Evolutionary conservation across 2,888 invertebrate species (phyloP), one percentile per base, ranked within the genome.

Genomic region (Polylopha cassiicola): DNA sequence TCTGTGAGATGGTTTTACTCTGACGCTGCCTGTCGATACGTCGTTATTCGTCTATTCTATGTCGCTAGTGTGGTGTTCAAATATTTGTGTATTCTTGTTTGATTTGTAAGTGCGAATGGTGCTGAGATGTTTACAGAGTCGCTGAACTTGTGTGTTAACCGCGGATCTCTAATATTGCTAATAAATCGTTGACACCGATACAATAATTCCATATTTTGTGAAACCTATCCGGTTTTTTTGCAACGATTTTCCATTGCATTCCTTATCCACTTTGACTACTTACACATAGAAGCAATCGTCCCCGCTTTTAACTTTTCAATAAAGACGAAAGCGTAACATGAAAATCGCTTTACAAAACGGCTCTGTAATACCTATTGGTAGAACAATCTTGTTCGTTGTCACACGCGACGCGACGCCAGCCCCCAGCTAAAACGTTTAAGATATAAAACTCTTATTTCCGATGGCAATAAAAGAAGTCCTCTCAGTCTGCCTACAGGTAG

Each of bases 91-190:
- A 70, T 70, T 70, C 73, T 68, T 82, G 81, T 81, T 82, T 82
- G 73, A 62, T 76, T 77, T 79, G 81, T 81, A 79, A 82, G 82
- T 84, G 80, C 80, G 79, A 84, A 84, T 84, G 81, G 82, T 78
- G 80, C 79, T 80, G 75, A 76, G 71, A 70, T 84, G 77, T 84
- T 81, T 81, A 71, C 75, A 55, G 61, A 75, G 76, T 75, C 71
- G 76, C 75, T 73, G 79, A 73, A 74, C 75, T 75, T 70, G 69
- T 74, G 66, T 76, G 71, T 64, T 61, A 60, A 62, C 55, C 58
- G 64, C 55, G 50, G 58, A 58, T 64, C 65, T 69, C 69, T 77
- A 74, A 75, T 73, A 66, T 65, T 60, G 66, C 70, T 77, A 72
- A 77, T 75, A 75, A 75, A 76, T 61, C 67, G 58, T 71, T 73